Evolutionary conservation across 2,113 vertebrate species (phyloP).

Genomic region (Acanthisitta chloris): DNA sequence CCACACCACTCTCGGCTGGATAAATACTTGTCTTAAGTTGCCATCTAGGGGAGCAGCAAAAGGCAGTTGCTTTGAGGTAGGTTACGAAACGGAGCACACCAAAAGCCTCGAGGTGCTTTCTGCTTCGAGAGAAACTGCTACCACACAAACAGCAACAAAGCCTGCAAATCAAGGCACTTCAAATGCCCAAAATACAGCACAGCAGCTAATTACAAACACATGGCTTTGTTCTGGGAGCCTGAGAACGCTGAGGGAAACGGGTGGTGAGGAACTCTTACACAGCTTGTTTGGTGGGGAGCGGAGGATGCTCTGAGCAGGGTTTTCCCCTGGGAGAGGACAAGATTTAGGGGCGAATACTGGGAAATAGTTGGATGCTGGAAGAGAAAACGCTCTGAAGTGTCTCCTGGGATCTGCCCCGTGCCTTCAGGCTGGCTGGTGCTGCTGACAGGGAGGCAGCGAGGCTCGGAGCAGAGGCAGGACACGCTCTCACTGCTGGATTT

Average conservation of each 20-base stretch:
- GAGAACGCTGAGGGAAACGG: background rate
- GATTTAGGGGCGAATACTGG: background rate
- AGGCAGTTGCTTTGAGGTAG: background rate
- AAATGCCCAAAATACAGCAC: background rate
- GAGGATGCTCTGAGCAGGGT: background rate
- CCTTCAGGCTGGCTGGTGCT: background rate
- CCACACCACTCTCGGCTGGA: background rate
- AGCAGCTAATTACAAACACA: background rate
- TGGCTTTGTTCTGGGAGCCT: background rate
- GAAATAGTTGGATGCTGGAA: background rate
- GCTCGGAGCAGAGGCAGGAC: background rate
- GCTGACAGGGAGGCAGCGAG: background rate
- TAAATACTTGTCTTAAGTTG: conserved; percentile 38
- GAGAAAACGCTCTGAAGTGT: background rate
- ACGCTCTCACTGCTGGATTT: fast-evolving
- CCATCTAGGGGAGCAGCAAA: conserved; percentile 45
- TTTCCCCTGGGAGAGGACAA: background rate
- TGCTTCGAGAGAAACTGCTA: background rate
- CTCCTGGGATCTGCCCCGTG: background rate
- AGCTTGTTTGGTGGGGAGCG: background rate
- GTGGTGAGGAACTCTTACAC: background rate
- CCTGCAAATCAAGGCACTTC: background rate
- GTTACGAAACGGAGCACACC: background rate
- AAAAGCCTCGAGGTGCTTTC: background rate
- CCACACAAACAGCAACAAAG: background rate